Base-by-base conservation (phyloP, 2,113 vertebrate genomes). In the Acanthisitta chloris region DNA sequence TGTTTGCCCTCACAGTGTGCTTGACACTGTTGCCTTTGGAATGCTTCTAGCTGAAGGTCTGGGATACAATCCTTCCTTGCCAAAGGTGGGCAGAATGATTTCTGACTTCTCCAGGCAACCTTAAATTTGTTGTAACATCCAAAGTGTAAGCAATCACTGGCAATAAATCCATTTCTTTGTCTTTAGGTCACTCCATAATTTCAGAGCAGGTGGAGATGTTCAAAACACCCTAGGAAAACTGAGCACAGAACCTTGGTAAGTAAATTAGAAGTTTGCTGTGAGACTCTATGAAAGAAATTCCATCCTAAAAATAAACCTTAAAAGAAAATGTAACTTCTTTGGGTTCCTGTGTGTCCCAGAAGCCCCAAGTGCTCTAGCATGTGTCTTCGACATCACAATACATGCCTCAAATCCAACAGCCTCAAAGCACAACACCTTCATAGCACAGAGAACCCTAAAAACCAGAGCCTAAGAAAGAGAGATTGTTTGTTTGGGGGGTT, bases 401-500 rank as follows among this genome's bases (percentile, higher is more conserved):
- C 14, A 65, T 4, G 1, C 40, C 71, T n/a, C 43, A 18, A 45
- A 52, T 10, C 20, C 51, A 69, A 33, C 26, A 38, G n/a, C 42
- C 5, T 65, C 43, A 88, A 81, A 74, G 34, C 12, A 25, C 10
- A 36, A 5, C 16, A 55, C 6, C 17, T 62, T 57, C 33, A 20
- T 9, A 12, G 9, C 21, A 40, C 7, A 43, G 18, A 78, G 55
- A 42, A 49, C 13, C 16, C 21, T 48, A 8, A 46, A 46, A 81
- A 43, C 21, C 19, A 45, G 14, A 20, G 10, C 18, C 11, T 3
- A 58, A 12, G 25, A 40, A 76, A 42, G 14, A n/a, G 20, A 5
- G 2, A n/a, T n/a, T n/a, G 2, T 7, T 46, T 12, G 20, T 34
- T 65, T 31, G 8, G 13, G n/a, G 20, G 14, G 2, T 3, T 20